Evolutionary conservation across 1,140 invertebrate species (phyloP).

Genomic region (Drosophila busckii): DNA sequence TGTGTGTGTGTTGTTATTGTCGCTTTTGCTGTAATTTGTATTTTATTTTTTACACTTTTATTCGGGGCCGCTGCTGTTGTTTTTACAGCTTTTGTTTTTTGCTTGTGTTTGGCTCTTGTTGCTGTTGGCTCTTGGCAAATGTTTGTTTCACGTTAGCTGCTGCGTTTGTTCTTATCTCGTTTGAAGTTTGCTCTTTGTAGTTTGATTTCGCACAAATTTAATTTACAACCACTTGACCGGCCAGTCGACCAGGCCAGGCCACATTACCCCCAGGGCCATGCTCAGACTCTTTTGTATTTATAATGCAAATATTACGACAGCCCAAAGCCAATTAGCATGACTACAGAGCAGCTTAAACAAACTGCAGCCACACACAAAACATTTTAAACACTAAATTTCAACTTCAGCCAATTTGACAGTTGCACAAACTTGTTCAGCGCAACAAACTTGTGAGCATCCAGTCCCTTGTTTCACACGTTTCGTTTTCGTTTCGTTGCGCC

Average conservation of each 20-base stretch:
- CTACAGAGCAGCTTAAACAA: conserved; percentile 4
- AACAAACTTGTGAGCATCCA: conserved; percentile 27
- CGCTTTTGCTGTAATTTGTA: conserved; percentile 40
- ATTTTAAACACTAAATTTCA: conserved; percentile 12
- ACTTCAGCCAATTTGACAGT: conserved; percentile 15
- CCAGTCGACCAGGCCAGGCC: conserved; percentile 40
- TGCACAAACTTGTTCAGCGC: conserved; percentile 4
- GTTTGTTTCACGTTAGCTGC: conserved; percentile 44
- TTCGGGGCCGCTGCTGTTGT: too few relatives aligned
- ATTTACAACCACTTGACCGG: conserved; percentile 12
- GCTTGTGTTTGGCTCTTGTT: conserved; percentile 13
- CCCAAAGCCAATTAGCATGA: conserved; percentile 41
- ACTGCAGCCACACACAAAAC: not conserved
- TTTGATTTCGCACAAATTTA: conserved; percentile 25
- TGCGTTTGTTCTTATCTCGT: conserved; percentile 32
- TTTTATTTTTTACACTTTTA: conserved; percentile 19
- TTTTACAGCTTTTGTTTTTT: conserved; percentile 10
- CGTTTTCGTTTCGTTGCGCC: conserved; percentile 1
- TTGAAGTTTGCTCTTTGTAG: conserved; percentile 63
- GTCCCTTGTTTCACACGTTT: not conserved
- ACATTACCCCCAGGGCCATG: conserved; percentile 3
- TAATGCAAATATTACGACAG: conserved; percentile 4
- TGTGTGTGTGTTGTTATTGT: conserved; percentile 20
- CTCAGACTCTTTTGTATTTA: not conserved
- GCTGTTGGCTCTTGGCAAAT: conserved; percentile 48